Percentiles rank a stretch among this genome's conserved stretches.
Evolutionary conservation across 1,140 invertebrate species (phyloP).

Genomic region (Ladona fulva): DNA sequence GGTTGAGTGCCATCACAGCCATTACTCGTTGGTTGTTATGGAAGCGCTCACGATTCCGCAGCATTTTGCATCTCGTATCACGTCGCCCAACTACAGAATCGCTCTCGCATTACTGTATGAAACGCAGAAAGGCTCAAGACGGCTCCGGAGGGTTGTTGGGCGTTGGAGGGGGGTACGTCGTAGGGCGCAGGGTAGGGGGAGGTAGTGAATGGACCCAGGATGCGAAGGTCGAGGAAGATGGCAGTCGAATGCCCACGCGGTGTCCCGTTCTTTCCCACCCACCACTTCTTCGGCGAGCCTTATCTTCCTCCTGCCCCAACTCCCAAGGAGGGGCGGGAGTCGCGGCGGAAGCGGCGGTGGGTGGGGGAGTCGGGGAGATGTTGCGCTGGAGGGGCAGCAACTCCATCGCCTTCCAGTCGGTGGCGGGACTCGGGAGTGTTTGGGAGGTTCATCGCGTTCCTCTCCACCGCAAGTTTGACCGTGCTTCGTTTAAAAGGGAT

Average conservation of each 20-base stretch:
- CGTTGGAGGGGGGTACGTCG: neutral
- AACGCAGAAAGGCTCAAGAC: neutral
- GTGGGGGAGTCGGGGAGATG: neutral
- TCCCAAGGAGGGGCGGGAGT: neutral
- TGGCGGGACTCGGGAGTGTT: neutral
- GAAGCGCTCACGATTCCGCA: too few species aligned
- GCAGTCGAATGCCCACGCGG: neutral
- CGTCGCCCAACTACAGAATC: too few species aligned
- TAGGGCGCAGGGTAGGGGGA: neutral
- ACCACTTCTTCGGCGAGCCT: neutral
- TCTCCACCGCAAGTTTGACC: too few species aligned
- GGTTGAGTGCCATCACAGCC: too few species aligned
- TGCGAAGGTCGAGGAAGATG: neutral
- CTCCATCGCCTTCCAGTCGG: neutral
- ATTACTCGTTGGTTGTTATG: too few species aligned
- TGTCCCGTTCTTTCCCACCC: neutral
- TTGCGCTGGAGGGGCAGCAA: neutral
- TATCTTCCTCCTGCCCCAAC: neutral
- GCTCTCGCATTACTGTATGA: too few species aligned
- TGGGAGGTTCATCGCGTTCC: too few species aligned
- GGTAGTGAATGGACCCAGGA: neutral
- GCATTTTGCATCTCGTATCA: too few species aligned
- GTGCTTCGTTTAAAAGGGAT: too few species aligned
- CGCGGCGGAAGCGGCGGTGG: neutral
- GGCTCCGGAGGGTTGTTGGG: neutral